phyloP scores from a whole-genome alignment of 2,113 vertebrate genomes.

The Mirza zaza region DNA sequence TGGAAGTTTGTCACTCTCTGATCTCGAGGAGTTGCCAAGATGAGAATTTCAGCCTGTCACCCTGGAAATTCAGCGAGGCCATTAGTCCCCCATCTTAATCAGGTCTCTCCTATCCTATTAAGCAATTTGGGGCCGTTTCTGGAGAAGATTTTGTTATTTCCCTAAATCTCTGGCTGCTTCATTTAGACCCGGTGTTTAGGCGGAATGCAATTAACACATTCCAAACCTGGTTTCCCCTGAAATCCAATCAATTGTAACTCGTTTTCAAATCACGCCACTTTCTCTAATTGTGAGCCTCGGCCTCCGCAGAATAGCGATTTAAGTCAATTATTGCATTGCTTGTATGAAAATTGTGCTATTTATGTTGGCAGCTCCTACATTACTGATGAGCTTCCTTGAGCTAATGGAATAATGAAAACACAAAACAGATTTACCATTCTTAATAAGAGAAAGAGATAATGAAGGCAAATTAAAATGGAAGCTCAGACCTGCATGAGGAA shows the following conservation, averaged over 20 bases:
- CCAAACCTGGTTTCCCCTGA: slow-evolving; percentile 90
- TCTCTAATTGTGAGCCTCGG: slow-evolving; percentile 89
- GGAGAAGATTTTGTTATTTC: slow-evolving; percentile 83
- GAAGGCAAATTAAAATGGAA: slow-evolving; percentile 90
- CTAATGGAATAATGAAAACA: slow-evolving; percentile 91
- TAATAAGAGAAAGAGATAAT: slow-evolving; percentile 89
- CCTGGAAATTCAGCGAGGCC: slow-evolving; percentile 77
- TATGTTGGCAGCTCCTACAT: slow-evolving; percentile 83
- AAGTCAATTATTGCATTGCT: slow-evolving; percentile 87
- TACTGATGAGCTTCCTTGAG: slow-evolving; percentile 88
- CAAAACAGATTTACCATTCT: slow-evolving; percentile 89
- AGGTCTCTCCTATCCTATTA: slow-evolving; percentile 86
- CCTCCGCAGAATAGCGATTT: slow-evolving; percentile 86
- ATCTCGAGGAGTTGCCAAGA: slow-evolving; percentile 34
- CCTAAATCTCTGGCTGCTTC: slow-evolving; percentile 84
- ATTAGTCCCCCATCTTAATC: slow-evolving; percentile 86
- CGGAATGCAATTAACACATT: slow-evolving; percentile 89
- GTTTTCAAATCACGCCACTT: slow-evolving; percentile 86
- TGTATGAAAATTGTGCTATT: slow-evolving; percentile 88
- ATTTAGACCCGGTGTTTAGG: slow-evolving; percentile 80
- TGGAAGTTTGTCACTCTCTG: not conserved
- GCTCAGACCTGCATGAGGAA: slow-evolving; percentile 78
- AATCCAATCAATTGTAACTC: slow-evolving; percentile 94
- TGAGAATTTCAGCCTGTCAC: slow-evolving; percentile 70
- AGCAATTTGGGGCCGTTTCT: slow-evolving; percentile 83